These are phyloP conservation scores for Pygathrix nemaeus DNA, from an alignment of 2,113 vertebrate genomes.

Conservation along the genomic window DNA sequence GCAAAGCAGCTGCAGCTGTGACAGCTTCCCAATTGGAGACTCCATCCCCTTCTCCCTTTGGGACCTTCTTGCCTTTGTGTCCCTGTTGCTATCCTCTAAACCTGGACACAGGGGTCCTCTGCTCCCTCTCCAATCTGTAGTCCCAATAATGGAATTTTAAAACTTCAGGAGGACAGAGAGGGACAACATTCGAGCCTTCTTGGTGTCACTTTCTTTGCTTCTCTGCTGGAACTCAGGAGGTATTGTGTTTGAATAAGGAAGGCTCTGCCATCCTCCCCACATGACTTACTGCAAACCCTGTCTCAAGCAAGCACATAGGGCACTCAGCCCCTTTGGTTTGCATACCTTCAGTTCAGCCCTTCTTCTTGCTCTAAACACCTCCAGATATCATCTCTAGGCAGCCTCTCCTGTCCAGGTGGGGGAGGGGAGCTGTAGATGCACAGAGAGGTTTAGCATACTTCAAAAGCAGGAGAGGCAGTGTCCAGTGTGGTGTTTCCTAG, in stretches of 20 bases:
- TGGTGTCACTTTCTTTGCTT: not conserved
- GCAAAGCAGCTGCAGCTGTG: not conserved
- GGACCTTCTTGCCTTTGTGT: not conserved
- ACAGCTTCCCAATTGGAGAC: not conserved
- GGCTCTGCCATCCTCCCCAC: not conserved
- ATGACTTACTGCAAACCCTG: not conserved
- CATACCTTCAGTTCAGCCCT: not conserved
- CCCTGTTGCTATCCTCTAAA: not conserved
- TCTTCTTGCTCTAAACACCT: slow-evolving; percentile 18
- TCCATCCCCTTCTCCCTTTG: not conserved
- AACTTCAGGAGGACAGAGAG: not conserved
- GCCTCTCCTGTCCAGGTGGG: not conserved
- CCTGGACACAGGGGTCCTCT: not conserved
- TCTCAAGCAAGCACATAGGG: not conserved
- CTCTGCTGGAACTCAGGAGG: not conserved
- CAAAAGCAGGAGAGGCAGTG: not conserved
- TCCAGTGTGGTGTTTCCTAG: not conserved
- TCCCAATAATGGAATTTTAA: not conserved
- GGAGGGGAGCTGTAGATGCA: not conserved
- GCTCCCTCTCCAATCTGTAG: not conserved
- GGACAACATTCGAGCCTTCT: not conserved
- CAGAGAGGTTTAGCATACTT: not conserved
- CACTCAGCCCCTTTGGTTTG: not conserved
- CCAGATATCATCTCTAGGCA: not conserved
- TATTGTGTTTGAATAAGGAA: slow-evolving; percentile 8